Conservation (phyloP, 2,113 vertebrate species). For the Larimichthys crocea region DNA sequence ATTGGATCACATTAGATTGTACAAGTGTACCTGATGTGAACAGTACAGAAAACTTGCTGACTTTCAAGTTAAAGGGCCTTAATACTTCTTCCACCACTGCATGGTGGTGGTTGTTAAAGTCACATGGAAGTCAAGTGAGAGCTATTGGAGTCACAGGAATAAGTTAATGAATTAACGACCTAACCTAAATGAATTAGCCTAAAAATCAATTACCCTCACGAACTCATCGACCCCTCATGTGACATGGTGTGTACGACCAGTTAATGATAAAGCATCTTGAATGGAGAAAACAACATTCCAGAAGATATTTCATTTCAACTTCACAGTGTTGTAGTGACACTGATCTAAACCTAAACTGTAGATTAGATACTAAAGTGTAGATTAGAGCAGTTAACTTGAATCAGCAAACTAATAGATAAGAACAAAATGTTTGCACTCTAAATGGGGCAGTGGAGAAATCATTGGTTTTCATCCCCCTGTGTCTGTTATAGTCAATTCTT, state of each 20-base stretch:
- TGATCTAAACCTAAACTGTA: constrained; percentile 4
- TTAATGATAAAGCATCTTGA: constrained; percentile 12
- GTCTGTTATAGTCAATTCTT: constrained; percentile 17
- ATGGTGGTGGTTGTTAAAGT: constrained; percentile 10
- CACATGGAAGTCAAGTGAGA: constrained; percentile 33
- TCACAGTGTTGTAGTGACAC: background rate
- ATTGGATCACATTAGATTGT: no score
- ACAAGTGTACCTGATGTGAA: background rate
- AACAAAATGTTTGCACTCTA: constrained; percentile 27
- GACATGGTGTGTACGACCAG: background rate
- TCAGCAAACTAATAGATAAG: constrained; percentile 8
- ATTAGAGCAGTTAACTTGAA: constrained; percentile 5
- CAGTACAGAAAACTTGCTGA: background rate
- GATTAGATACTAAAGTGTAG: background rate
- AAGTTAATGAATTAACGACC: constrained; percentile 45
- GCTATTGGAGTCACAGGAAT: constrained; percentile 36
- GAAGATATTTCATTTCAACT: background rate
- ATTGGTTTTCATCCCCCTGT: constrained; percentile 17
- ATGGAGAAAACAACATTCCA: background rate
- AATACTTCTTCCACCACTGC: background rate
- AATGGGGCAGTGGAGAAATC: constrained; percentile 23
- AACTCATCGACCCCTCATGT: constrained; percentile 34
- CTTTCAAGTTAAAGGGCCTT: background rate
- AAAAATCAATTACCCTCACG: constrained; percentile 61
- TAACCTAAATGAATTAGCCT: constrained; percentile 64